Evolutionary conservation across 2,888 invertebrate genomes (phyloP).

Genomic region (Venusia cambrica): DNA sequence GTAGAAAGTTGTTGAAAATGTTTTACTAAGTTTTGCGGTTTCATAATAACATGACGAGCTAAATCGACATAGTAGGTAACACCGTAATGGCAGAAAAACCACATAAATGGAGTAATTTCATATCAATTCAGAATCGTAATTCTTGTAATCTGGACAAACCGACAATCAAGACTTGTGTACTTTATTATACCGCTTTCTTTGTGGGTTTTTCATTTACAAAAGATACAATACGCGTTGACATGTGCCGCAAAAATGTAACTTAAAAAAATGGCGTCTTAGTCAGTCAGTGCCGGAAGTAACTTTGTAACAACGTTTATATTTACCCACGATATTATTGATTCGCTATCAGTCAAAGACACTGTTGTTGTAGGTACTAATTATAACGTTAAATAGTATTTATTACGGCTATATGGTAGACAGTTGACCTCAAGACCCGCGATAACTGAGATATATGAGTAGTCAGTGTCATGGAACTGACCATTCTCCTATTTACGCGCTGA

Average conservation of each 20-base stretch:
- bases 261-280: constrained; percentile 59
- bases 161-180: constrained; percentile 68
- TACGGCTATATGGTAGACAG: constrained; percentile 55
- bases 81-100: constrained; percentile 61
- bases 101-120: constrained; percentile 73
- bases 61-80: constrained; percentile 61
- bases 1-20: constrained; percentile 54
- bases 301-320: constrained; percentile 59
- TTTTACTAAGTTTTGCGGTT: constrained; percentile 59
- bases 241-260: constrained; percentile 66
- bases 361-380: constrained; percentile 64
- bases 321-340: constrained; percentile 53
- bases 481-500: constrained; percentile 51
- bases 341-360: constrained; percentile 75
- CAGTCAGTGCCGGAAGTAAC: constrained; percentile 59
- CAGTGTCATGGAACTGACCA: constrained; percentile 73
- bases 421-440: constrained; percentile 61
- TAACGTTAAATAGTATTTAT: constrained; percentile 76
- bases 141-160: constrained; percentile 74
- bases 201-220: constrained; percentile 58
- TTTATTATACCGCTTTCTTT: constrained; percentile 71
- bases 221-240: constrained; percentile 74
- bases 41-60: constrained; percentile 61
- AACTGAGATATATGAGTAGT: constrained; percentile 49
- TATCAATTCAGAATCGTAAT: constrained; percentile 64